A percentile compares a stretch with the other conserved stretches of the same genome.
Evolutionary conservation across 2,888 invertebrate species (phyloP).

Genomic region (Hirtodrosophila trivittata): DNA sequence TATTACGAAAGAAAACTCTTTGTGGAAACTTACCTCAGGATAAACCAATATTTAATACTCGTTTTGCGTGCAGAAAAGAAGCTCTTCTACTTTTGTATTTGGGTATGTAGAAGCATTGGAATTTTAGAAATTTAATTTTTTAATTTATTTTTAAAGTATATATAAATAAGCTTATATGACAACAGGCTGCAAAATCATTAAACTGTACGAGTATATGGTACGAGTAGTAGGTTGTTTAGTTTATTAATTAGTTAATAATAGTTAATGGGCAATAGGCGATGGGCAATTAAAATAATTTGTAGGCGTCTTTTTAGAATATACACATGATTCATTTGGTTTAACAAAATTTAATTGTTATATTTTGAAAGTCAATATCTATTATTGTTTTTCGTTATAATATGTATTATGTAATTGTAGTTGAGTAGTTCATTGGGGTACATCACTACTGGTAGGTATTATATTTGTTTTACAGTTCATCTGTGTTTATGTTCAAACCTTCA

Average conservation of each 20-base stretch:
- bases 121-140: conserved; percentile 13
- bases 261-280: conserved; percentile 62
- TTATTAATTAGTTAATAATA: too few species aligned
- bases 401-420: conserved; percentile 40
- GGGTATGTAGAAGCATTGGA: conserved; percentile 57
- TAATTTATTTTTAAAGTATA: too few species aligned
- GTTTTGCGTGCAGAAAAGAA: conserved; percentile 45
- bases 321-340: conserved; percentile 71
- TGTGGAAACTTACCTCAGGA: conserved; percentile 50
- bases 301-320: conserved; percentile 74
- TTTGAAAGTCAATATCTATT: conserved; percentile 68
- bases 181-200: conserved; percentile 53
- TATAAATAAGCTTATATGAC: conserved; percentile 63
- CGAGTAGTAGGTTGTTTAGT: conserved; percentile 52
- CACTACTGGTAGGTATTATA: conserved; percentile 56
- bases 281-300: conserved; percentile 38
- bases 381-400: conserved; percentile 50
- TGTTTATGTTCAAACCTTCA: conserved; percentile 83
- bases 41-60: too few species aligned
- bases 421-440: conserved; percentile 50
- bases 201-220: too few species aligned
- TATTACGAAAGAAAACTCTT: conserved; percentile 22
- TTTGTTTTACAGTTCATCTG: conserved; percentile 78
- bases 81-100: conserved; percentile 53
- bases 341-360: conserved; percentile 73